Conservation (phyloP, 2,797 vertebrate species). For the Premnoplex brunnescens region DNA sequence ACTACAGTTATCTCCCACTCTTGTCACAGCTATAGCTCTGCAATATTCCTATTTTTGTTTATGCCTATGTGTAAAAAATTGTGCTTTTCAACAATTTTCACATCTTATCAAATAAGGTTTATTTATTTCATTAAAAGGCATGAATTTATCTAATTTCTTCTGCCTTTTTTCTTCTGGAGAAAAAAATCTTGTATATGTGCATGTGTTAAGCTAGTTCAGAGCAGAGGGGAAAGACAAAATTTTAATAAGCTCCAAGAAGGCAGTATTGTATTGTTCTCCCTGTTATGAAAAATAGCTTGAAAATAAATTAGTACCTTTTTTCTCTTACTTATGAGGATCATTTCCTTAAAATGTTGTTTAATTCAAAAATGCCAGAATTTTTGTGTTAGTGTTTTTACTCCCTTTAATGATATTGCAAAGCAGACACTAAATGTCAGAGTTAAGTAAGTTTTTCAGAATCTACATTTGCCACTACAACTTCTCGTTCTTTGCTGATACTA, state of each 20-base stretch:
- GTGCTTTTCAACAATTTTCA: not conserved
- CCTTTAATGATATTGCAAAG: not conserved
- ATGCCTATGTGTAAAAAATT: not conserved
- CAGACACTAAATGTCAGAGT: not conserved
- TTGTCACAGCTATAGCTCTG: not conserved
- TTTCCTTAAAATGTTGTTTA: not conserved
- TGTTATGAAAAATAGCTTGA: not conserved
- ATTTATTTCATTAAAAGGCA: not conserved
- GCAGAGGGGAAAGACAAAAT: not conserved
- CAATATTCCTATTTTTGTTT: not conserved
- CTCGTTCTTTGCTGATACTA: not conserved
- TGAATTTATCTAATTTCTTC: not conserved
- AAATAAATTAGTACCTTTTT: not conserved
- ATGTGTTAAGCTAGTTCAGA: not conserved
- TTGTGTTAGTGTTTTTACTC: not conserved
- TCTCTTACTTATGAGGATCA: not conserved
- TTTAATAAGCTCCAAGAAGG: not conserved
- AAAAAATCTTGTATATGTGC: not conserved
- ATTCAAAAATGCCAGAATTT: not conserved
- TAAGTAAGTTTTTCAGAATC: not conserved
- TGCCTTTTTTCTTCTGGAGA: not conserved
- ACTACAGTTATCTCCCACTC: not conserved
- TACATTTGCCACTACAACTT: not conserved
- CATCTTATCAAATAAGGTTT: not conserved
- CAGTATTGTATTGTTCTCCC: not conserved